Evolutionary conservation across 2,113 vertebrate genomes (phyloP).

Genomic region (Jacana jacana): DNA sequence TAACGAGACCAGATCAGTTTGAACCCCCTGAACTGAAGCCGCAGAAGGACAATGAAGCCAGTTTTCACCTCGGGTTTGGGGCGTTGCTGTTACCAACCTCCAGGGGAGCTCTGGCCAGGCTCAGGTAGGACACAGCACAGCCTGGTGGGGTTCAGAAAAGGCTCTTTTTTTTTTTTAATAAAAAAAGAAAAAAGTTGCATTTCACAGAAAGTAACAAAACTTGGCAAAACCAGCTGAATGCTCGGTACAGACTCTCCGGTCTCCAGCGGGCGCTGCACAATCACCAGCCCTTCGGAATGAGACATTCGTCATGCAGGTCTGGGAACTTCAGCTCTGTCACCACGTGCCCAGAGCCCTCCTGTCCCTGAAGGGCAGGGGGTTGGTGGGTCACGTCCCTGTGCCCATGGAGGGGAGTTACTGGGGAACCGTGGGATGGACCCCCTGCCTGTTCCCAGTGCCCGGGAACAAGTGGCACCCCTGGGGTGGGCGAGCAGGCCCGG

Average conservation of each 20-base stretch:
- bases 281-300: slow-evolving; percentile 46
- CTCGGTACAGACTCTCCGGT: not conserved
- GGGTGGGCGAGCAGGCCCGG: not conserved
- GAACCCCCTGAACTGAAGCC: not conserved
- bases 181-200: not conserved
- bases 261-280: not conserved
- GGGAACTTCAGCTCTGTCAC: not conserved
- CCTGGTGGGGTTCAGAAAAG: no score
- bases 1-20: not conserved
- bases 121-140: not conserved
- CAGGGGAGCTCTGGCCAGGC: not conserved
- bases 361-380: not conserved
- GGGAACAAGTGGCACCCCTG: not conserved
- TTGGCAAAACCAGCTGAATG: not conserved
- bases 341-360: not conserved
- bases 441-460: not conserved
- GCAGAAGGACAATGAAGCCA: not conserved
- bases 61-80: not conserved
- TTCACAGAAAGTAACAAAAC: slow-evolving; percentile 36
- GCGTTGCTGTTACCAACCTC: not conserved
- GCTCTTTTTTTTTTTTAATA: no score
- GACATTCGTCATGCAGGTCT: slow-evolving; percentile 45
- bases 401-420: not conserved
- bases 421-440: not conserved
- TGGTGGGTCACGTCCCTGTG: not conserved